A percentile compares a stretch with the other conserved stretches of the same genome.
These are phyloP conservation scores for Piscicola geometra DNA, from an alignment of 2,888 invertebrate genomes.

Conservation along the genomic window DNA sequence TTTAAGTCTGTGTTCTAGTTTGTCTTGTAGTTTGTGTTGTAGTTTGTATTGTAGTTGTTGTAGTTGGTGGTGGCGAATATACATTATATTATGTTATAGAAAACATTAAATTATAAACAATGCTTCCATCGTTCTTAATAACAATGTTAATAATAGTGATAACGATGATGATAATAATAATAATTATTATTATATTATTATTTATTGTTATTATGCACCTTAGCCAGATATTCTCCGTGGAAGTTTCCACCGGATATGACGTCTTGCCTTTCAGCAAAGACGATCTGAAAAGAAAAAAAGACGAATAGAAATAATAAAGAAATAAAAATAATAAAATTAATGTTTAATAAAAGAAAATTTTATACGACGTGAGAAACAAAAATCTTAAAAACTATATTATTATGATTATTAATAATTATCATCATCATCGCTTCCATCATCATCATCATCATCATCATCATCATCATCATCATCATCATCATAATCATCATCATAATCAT, in stretches of 20 bases:
- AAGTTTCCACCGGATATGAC: conserved; percentile 68
- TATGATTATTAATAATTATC: too few species aligned
- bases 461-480: conserved; percentile 34
- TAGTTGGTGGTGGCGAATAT: not conserved
- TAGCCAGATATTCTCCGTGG: conserved; percentile 69
- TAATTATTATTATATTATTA: not conserved
- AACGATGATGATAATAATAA: not conserved
- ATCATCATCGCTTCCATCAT: conserved; percentile 11
- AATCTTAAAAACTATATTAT: too few species aligned
- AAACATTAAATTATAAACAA: too few species aligned
- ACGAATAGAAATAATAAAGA: not conserved
- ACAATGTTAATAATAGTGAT: too few species aligned
- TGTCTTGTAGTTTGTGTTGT: not conserved
- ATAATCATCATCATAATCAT: conserved; percentile 25
- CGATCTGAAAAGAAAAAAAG: conserved; percentile 48
- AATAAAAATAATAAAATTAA: not conserved
- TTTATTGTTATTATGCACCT: conserved; percentile 54
- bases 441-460: conserved; percentile 36
- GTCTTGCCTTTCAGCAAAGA: conserved; percentile 58
- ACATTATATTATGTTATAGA: too few species aligned
- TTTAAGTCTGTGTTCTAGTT: conserved; percentile 63
- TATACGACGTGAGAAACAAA: too few species aligned
- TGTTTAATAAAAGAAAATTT: not conserved
- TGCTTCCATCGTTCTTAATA: too few species aligned
- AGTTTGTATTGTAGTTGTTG: not conserved